phyloP scores from a whole-genome alignment of 92 coral and sea anemone species.

The Porites lobata region DNA sequence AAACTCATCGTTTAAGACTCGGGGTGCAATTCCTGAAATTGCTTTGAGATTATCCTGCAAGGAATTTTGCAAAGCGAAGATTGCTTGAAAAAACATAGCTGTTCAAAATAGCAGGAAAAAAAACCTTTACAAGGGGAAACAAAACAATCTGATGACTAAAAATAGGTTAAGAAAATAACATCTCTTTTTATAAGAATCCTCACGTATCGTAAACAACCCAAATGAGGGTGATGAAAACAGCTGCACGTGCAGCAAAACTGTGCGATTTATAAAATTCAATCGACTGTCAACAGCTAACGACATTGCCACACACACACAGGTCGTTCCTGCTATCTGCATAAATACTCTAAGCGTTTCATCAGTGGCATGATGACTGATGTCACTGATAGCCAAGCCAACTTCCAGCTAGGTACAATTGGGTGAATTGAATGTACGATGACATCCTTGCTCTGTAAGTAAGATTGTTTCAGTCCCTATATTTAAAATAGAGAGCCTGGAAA shows the following conservation, averaged over 20 bases:
- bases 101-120: too few species aligned
- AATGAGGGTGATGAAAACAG: not conserved
- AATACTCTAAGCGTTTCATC: not conserved
- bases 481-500: not conserved
- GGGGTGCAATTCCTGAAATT: too few species aligned
- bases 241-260: conserved; percentile 12
- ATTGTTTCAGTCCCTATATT: not conserved
- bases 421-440: not conserved
- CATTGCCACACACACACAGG: not conserved
- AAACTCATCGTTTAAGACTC: not conserved
- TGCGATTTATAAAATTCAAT: conserved; percentile 18
- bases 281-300: conserved; percentile 15
- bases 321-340: conserved; percentile 11
- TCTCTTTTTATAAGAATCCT: not conserved
- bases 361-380: not conserved
- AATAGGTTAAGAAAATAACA: not conserved
- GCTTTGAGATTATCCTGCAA: too few species aligned
- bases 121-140: not conserved
- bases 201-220: conserved; percentile 1
- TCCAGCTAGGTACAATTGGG: conserved; percentile 25
- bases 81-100: too few species aligned
- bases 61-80: too few species aligned
- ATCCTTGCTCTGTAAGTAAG: not conserved
- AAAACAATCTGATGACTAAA: not conserved
- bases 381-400: not conserved